Evolutionary conservation across 2,797 vertebrate species (phyloP).

Genomic region (Neosilurus hyrtlii): DNA sequence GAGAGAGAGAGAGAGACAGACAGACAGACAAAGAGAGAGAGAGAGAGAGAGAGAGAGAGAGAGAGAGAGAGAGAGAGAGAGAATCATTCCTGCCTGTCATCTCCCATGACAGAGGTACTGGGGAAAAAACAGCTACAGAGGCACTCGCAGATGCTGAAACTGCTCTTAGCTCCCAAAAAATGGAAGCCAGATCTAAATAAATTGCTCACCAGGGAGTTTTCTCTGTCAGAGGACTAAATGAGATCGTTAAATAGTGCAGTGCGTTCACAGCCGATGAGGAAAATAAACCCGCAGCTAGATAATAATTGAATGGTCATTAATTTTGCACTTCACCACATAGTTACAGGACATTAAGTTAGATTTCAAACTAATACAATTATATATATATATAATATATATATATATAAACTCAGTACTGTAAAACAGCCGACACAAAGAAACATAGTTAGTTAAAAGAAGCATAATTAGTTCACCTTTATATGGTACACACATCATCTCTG

Average conservation of each 20-base stretch:
- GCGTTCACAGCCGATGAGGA: not conserved
- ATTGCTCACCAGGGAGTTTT: conserved; percentile 4
- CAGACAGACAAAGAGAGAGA: not conserved
- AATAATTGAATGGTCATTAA: conserved; percentile 22
- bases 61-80: conserved; percentile 53
- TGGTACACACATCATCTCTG: not conserved
- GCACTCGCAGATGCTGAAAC: conserved; percentile 42
- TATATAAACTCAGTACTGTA: not conserved
- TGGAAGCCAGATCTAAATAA: conserved; percentile 26
- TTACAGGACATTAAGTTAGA: not conserved
- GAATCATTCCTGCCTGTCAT: conserved; percentile 57
- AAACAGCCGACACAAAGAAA: not conserved
- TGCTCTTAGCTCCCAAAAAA: conserved; percentile 38
- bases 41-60: conserved; percentile 49
- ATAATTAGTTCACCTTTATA: not conserved
- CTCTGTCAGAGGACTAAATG: conserved; percentile 5
- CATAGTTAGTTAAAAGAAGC: too few species aligned
- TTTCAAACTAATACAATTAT: not conserved
- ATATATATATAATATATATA: too few species aligned
- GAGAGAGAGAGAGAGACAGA: conserved; percentile 47
- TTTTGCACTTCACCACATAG: not conserved
- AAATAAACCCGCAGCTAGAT: conserved; percentile 17
- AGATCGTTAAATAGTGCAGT: conserved; percentile 8
- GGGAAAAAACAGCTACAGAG: conserved; percentile 38
- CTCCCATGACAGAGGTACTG: conserved; percentile 48